Evolutionary conservation across 2,888 invertebrate genomes (phyloP).

Genomic region (Nasonovia ribisnigri): DNA sequence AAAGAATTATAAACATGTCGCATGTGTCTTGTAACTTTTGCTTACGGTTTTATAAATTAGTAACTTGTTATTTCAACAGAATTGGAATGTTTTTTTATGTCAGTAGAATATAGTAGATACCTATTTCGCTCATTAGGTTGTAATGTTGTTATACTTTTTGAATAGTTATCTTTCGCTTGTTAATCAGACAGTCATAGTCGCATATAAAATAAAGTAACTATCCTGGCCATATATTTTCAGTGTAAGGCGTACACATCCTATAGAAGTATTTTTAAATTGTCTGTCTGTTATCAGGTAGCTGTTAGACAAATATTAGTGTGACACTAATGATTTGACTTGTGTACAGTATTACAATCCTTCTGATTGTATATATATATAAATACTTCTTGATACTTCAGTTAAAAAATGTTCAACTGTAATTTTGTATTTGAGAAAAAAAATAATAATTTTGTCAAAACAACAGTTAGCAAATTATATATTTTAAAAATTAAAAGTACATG

Average conservation of each 20-base stretch:
- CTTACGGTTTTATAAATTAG: neutral
- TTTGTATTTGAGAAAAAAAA: no score
- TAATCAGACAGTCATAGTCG: neutral
- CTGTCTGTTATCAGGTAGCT: no score
- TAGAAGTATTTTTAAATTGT: no score
- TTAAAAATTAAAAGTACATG: no score
- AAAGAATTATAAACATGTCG: neutral
- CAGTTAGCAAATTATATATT: no score
- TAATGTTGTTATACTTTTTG: neutral
- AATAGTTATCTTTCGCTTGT: neutral
- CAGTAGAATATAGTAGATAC: neutral
- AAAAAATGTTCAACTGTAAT: no score
- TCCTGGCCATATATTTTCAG: neutral
- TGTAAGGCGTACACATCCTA: neutral
- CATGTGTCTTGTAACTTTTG: neutral
- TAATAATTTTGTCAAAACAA: no score
- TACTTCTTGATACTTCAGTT: no score
- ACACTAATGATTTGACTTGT: no score
- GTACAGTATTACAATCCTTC: no score
- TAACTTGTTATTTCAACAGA: neutral
- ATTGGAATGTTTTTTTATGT: neutral
- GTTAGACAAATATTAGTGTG: no score
- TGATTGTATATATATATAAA: no score
- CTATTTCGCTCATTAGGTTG: neutral
- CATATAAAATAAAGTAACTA: neutral